Percentiles rank a stretch among this genome's conserved stretches.
phyloP scores from a whole-genome alignment of 2,888 invertebrate genomes.

The Morinoia aosen region DNA sequence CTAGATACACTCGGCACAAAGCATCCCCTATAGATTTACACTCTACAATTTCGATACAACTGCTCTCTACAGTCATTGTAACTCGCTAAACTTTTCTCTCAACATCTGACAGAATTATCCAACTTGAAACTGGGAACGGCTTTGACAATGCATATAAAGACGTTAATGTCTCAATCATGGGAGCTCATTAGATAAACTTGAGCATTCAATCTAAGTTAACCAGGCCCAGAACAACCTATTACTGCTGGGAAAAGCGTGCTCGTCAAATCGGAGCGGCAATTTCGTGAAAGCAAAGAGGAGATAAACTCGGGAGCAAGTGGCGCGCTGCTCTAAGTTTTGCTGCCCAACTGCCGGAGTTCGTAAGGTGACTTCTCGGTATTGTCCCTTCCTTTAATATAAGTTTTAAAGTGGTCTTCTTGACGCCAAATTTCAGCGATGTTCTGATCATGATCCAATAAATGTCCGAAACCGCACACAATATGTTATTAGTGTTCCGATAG shows the following conservation, averaged over 20 bases:
- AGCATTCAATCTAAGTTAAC: neutral
- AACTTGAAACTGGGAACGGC: neutral
- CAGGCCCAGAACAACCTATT: neutral
- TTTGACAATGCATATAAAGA: neutral
- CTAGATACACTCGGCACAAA: too few species aligned
- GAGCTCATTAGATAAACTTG: neutral
- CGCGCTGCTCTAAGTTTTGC: neutral
- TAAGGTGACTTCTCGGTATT: neutral
- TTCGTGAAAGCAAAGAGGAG: conserved; percentile 9
- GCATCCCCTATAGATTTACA: neutral
- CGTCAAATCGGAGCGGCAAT: neutral
- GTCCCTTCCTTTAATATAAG: neutral
- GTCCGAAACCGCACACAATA: neutral
- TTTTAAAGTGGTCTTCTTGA: neutral
- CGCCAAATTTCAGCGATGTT: conserved; percentile 12
- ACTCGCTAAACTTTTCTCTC: neutral
- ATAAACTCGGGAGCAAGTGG: neutral
- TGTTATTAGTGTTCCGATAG: neutral
- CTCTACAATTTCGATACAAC: neutral
- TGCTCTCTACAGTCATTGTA: neutral
- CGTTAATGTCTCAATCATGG: neutral
- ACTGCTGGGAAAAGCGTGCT: neutral
- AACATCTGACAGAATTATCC: neutral
- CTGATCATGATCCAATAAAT: conserved; percentile 12
- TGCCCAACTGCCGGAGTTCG: neutral